These are phyloP conservation scores for Cheumatopsyche charites DNA, from an alignment of 1,140 invertebrate species.

Conservation along the genomic window DNA sequence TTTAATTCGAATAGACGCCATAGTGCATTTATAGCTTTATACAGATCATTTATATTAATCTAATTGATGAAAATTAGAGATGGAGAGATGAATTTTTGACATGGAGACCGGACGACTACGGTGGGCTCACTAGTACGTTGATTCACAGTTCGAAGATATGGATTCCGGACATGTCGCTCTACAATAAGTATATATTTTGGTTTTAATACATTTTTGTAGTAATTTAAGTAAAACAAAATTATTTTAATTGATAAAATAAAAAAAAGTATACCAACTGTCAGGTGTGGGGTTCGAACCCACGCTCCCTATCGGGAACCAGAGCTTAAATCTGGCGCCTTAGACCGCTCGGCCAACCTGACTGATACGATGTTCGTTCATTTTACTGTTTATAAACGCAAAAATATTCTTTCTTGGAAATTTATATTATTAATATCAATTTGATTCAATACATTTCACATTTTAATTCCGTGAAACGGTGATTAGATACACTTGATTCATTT, in stretches of 20 bases:
- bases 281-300: constrained; percentile 78
- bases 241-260: constrained; percentile 33
- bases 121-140: constrained; percentile 20
- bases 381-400: not conserved
- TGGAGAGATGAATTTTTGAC: constrained; percentile 45
- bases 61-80: constrained; percentile 24
- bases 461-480: no score
- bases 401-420: not conserved
- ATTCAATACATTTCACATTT: no score
- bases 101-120: constrained; percentile 39
- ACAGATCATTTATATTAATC: constrained; percentile 12
- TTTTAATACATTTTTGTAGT: not conserved
- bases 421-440: no score
- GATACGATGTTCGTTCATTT: not conserved
- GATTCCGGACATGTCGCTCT: constrained; percentile 43
- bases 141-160: constrained; percentile 43
- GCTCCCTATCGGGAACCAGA: constrained; percentile 74
- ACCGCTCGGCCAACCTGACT: constrained; percentile 73
- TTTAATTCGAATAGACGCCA: no score
- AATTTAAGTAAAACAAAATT: not conserved
- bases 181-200: constrained; percentile 32
- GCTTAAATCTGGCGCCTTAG: constrained; percentile 77
- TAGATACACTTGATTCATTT: no score
- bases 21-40: not conserved
- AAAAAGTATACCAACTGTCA: constrained; percentile 58